Conservation (phyloP, 1,140 invertebrate species). For the Microplitis demolitor region DNA sequence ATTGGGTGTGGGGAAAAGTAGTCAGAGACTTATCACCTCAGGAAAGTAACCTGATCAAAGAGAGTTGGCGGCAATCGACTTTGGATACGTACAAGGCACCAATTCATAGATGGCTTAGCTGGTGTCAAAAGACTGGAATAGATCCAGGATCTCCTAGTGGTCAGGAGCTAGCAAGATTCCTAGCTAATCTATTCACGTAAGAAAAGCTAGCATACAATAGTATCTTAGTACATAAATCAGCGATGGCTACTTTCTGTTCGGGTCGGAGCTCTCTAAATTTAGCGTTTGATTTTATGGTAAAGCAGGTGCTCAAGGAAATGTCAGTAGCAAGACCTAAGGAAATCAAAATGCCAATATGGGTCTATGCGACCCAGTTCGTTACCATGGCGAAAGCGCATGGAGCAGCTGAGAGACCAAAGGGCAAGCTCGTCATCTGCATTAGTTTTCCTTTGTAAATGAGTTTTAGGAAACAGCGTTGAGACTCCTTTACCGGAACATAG, state of each 20-base stretch:
- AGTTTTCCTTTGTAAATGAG: constrained; percentile 36
- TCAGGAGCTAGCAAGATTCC: no score
- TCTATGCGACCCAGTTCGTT: constrained; percentile 45
- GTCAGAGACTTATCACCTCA: constrained; percentile 1
- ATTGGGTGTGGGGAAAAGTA: no score
- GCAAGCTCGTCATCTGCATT: constrained; percentile 34
- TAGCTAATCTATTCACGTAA: no score
- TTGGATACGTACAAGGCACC: constrained; percentile 5
- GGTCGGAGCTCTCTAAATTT: not conserved
- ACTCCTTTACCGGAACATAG: constrained; percentile 37
- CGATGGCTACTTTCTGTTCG: constrained; percentile 31
- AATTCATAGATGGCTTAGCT: constrained; percentile 39
- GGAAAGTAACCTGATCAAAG: constrained; percentile 12
- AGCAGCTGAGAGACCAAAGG: constrained; percentile 43
- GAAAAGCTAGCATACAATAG: no score
- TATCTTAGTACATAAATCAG: no score
- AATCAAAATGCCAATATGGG: constrained; percentile 22
- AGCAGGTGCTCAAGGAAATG: constrained; percentile 24
- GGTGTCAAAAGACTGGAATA: constrained; percentile 33
- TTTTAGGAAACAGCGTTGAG: constrained; percentile 39
- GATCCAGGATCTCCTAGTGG: not conserved
- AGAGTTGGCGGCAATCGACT: constrained; percentile 14
- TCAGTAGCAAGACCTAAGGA: constrained; percentile 3
- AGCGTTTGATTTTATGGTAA: constrained; percentile 16
- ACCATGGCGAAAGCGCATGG: constrained; percentile 42